phyloP scores from a whole-genome alignment of 2,797 vertebrate genomes.

The Distichodus sexfasciatus region DNA sequence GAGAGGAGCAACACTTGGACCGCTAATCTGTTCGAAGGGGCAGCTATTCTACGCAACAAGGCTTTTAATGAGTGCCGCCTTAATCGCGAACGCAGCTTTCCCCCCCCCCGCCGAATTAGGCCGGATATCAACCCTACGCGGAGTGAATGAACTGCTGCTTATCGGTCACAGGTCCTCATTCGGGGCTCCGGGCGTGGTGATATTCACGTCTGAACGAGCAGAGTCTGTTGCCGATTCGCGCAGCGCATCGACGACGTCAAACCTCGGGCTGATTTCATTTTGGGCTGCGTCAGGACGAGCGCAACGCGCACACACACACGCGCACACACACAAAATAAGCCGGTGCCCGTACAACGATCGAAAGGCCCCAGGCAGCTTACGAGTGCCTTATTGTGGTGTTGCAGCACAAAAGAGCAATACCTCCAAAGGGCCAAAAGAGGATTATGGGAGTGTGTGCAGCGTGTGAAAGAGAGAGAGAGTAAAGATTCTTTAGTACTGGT shows the following conservation, averaged over 20 bases:
- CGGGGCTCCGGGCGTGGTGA: background rate
- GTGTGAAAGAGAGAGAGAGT: too few relatives aligned
- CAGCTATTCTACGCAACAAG: background rate
- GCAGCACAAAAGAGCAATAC: too few relatives aligned
- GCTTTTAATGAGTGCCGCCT: slow-evolving; percentile 1
- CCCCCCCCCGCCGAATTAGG: too few relatives aligned
- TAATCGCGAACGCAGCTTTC: background rate
- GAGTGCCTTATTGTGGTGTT: background rate
- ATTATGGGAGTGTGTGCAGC: background rate
- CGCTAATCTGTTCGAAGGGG: background rate
- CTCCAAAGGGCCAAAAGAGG: too few relatives aligned
- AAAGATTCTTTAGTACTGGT: too few relatives aligned
- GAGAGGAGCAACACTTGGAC: slow-evolving; percentile 1
- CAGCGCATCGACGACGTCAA: too few relatives aligned
- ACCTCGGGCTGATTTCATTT: background rate
- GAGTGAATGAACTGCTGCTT: background rate
- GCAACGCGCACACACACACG: too few relatives aligned
- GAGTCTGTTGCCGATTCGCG: too few relatives aligned
- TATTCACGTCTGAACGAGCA: background rate
- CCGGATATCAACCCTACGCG: background rate
- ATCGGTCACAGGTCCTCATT: background rate
- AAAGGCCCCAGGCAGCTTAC: background rate
- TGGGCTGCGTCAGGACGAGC: too few relatives aligned
- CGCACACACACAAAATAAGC: too few relatives aligned
- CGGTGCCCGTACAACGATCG: background rate